Base-by-base conservation (phyloP, 2,797 vertebrate species). In the Smutsia temminckii region DNA sequence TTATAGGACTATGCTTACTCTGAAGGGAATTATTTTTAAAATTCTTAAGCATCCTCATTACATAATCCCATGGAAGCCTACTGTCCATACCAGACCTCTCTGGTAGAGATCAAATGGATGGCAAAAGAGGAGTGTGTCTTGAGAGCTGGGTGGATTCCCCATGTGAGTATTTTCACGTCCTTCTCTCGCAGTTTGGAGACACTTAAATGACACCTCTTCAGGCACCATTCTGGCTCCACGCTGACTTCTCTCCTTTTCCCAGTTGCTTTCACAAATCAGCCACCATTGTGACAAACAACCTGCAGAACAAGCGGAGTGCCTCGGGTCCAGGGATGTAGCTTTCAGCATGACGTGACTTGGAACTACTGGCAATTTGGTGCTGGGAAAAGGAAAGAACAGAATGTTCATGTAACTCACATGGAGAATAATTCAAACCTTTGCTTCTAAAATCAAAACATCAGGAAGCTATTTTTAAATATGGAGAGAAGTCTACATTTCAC, bases 391-490 rank as follows among this genome's bases (percentile, higher is more conserved):
- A 84, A 89, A 74, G 63, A 64, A 72, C 3, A 57, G n/a, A 29
- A 53, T 29, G 16, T 55, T 51, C 89, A 81, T 17, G 0, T 34
- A 74, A 83, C 59, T 87, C 78, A 37, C 25, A 7, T 27, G 21
- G 37, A 80, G 59, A 85, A 27, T 40, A 93, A 93, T 34, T 72
- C 77, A 94, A 90, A 29, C 1, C 40, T 93, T 84, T 81, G 91
- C 68, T 51, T 95, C 2, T 53, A 93, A 96, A 87, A 59, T 46
- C 91, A 68, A 87, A 95, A 77, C 55, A 40, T 14, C 17, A 46
- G 51, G n/a, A 55, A 72, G 21, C 40, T 79, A 53, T 66, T 94
- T 78, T 46, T 88, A 78, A 94, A 59, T 72, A 68, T 2, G 29
- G 37, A 79, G 91, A 81, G 51, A 57, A 77, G 61, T 59, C 81